A percentile compares a stretch with the other conserved stretches of the same genome.
These are phyloP conservation scores for Leptothorax acervorum DNA, from an alignment of 2,888 invertebrate genomes.

Conservation along the genomic window DNA sequence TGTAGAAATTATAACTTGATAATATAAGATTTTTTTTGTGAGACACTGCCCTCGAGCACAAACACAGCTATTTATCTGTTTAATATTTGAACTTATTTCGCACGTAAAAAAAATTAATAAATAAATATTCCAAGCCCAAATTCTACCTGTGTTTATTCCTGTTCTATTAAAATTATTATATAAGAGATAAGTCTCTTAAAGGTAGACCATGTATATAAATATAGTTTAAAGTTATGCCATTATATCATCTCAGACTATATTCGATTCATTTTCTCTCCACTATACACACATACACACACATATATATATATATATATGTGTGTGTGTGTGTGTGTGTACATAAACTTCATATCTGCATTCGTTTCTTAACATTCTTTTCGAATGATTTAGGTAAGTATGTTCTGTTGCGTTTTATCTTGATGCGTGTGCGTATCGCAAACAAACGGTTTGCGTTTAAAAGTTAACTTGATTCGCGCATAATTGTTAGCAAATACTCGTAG, in stretches of 20 bases:
- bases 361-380: background rate
- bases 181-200: background rate
- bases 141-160: background rate
- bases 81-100: background rate
- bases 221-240: background rate
- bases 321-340: too few species aligned
- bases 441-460: background rate
- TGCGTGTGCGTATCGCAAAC: background rate
- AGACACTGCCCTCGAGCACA: background rate
- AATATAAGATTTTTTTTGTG: slow-evolving; percentile 16
- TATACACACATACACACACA: too few species aligned
- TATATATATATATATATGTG: too few species aligned
- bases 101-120: background rate
- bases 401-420: background rate
- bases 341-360: background rate
- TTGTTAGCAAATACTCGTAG: background rate
- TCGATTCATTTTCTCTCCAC: slow-evolving; percentile 1
- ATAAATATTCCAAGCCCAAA: background rate
- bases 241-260: background rate
- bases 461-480: background rate
- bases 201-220: background rate
- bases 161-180: background rate
- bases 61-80: background rate
- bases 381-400: slow-evolving; percentile 5
- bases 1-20: background rate